phyloP scores from a whole-genome alignment of 2,797 vertebrate genomes.

The Oreortyx pictus region DNA sequence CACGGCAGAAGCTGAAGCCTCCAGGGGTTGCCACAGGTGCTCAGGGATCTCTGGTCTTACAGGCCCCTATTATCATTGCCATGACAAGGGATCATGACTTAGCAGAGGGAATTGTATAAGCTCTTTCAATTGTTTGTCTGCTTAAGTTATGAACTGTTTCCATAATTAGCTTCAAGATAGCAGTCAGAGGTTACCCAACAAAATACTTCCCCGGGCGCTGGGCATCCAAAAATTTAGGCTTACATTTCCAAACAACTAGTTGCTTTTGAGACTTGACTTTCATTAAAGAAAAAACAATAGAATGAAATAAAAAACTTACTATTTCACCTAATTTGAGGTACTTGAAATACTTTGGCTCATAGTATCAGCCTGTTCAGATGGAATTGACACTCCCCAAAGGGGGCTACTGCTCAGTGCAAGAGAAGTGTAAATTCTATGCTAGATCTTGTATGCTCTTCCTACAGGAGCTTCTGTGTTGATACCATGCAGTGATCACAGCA shows the following conservation, averaged over 20 bases:
- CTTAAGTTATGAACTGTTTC: background rate
- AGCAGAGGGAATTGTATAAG: background rate
- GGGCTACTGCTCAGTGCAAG: background rate
- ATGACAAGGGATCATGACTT: background rate
- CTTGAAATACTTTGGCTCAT: background rate
- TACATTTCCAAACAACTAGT: background rate
- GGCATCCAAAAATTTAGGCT: background rate
- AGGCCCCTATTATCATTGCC: background rate
- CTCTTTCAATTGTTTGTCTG: background rate
- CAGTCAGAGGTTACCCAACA: background rate
- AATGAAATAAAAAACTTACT: background rate
- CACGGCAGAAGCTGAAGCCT: background rate
- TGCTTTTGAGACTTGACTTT: background rate
- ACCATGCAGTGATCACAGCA: background rate
- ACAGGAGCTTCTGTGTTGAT: background rate
- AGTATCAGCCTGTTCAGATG: background rate
- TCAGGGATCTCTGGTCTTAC: background rate
- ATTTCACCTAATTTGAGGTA: background rate
- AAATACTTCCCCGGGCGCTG: accelerated
- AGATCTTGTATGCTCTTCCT: background rate
- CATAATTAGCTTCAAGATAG: background rate
- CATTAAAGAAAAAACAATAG: background rate
- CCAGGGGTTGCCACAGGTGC: background rate
- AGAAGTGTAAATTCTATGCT: background rate
- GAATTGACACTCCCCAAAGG: accelerated